Evolutionary conservation across 2,888 invertebrate species (phyloP).

Genomic region (Pardosa pseudoannulata): DNA sequence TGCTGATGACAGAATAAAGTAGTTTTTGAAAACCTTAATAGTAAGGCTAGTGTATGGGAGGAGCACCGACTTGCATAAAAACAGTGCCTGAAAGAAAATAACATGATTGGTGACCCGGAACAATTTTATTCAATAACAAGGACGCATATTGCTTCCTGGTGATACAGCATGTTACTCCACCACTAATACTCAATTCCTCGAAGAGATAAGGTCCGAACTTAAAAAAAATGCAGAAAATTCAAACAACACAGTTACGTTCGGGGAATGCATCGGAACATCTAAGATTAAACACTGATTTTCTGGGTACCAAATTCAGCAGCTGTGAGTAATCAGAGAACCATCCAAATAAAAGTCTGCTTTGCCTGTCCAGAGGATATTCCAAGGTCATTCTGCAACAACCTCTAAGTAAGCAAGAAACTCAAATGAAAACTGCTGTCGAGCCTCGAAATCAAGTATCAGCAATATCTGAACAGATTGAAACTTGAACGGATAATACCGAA

Average conservation of each 20-base stretch:
- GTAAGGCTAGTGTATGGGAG: no score
- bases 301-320: background rate
- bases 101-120: background rate
- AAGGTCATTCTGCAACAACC: background rate
- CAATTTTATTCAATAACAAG: background rate
- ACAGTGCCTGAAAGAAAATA: background rate
- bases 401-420: background rate
- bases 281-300: background rate
- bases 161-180: background rate
- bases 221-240: background rate
- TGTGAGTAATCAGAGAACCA: background rate
- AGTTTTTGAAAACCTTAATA: no score
- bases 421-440: background rate
- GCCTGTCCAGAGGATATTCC: background rate
- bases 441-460: background rate
- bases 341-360: background rate
- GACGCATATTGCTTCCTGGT: background rate
- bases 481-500: conserved; percentile 2
- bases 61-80: background rate
- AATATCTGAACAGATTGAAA: background rate
- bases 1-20: no score
- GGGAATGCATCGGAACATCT: no score
- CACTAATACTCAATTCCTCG: background rate
- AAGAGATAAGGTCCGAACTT: background rate
- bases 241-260: background rate